Base-by-base conservation (phyloP, 2,888 invertebrate species). In the Opisthograptis luteolata region DNA sequence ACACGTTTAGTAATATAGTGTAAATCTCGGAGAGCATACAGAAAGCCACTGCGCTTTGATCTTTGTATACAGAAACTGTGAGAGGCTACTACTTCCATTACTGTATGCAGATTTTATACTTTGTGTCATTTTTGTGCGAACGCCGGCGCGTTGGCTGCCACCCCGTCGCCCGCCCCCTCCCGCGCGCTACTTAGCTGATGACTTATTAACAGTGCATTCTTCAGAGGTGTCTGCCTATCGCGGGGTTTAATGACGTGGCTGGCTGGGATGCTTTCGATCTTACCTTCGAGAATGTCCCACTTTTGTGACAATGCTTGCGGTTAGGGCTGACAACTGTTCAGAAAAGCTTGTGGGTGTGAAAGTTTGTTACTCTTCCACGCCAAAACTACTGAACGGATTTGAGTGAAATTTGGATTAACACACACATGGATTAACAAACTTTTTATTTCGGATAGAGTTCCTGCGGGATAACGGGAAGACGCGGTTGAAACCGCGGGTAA, bases 121-220 rank as follows among this genome's bases (percentile, higher is more conserved):
- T 85, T 85, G 86, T 84, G 84, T 84, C 86, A 86, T 88, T 87
- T 87, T 87, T 83, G 85, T 84, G 81, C 80, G 74, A 79, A 75
- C 79, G 76, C 74, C 77, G 73, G 72, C 61, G 60, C 66, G 66
- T 63, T 52, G 19, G 31, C 55, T 32, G 55, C 57, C 53, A 37
- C 39, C 52, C 63, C 64, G 13, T 46, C 58, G 40, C 62, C 58
- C 47, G 56, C 56, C 60, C 57, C 66, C 70, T 62, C 68, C 64
- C 65, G 19, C 62, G 74, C 77, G 75, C 81, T 88, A 90, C 89
- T 90, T 90, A 90, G 89, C 89, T 88, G 89, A 90, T 90, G 89
- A 90, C 89, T 90, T 90, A 90, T 90, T 90, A 89, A 86, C 87
- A 85, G 86, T 81, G 82, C 85, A 89, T 90, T 89, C 89, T 89